phyloP scores from a whole-genome alignment of 2,113 vertebrate species.

The Prochilodus magdalenae region DNA sequence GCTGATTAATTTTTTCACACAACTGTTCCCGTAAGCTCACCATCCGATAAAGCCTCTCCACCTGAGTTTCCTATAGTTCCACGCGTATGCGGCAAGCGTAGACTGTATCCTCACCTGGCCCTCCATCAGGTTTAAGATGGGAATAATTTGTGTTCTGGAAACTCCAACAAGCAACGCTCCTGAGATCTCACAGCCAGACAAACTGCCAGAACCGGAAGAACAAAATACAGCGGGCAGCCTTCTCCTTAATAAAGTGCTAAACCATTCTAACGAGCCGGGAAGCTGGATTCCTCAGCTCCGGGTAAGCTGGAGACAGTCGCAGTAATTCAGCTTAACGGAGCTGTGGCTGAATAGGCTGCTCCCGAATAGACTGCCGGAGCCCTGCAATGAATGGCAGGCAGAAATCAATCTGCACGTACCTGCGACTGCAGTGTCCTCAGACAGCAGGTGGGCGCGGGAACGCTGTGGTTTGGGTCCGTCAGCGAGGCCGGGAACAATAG shows the following conservation, averaged over 20 bases:
- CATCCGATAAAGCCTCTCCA: background rate
- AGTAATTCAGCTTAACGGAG: conserved; percentile 30
- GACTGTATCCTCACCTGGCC: background rate
- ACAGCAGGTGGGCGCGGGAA: background rate
- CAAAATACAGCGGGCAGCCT: background rate
- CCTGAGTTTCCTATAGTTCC: background rate
- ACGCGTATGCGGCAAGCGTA: background rate
- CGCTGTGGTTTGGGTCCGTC: background rate
- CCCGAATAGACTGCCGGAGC: conserved; percentile 28
- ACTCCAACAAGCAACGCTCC: background rate
- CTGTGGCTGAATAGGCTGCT: conserved; percentile 11
- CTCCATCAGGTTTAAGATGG: background rate
- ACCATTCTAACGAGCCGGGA: background rate
- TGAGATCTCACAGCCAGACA: background rate
- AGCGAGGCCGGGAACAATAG: background rate
- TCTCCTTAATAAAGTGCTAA: conserved; percentile 10
- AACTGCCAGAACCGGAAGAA: background rate
- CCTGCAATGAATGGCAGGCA: conserved; percentile 29
- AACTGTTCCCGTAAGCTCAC: background rate
- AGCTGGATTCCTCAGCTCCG: conserved; percentile 2
- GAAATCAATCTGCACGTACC: conserved; percentile 26
- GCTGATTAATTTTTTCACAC: no score
- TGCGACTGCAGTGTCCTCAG: conserved; percentile 11
- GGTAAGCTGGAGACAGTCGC: conserved; percentile 23
- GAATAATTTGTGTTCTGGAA: no score